These are phyloP conservation scores for Manduca sexta DNA, from an alignment of 1,140 invertebrate genomes.

Conservation along the genomic window DNA sequence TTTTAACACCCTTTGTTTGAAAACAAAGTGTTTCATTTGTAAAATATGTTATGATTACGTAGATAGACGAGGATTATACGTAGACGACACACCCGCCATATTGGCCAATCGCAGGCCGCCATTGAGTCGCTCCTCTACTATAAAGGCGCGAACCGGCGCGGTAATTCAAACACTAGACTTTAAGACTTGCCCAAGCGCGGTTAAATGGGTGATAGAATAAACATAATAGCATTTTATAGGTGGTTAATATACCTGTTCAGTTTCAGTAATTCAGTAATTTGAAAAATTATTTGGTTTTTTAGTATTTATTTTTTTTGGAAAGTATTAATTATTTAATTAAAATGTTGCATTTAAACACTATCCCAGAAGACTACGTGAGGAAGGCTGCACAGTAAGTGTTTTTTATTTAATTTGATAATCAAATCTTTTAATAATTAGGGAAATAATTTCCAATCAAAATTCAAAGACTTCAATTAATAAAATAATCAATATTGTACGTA, in stretches of 20 bases:
- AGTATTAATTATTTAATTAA: slow-evolving; percentile 36
- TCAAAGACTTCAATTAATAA: too few relatives aligned
- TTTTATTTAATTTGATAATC: too few relatives aligned
- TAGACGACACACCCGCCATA: slow-evolving; percentile 42
- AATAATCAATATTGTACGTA: too few relatives aligned
- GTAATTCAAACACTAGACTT: slow-evolving; percentile 28
- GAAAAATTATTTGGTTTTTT: slow-evolving; percentile 14
- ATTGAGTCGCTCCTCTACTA: slow-evolving; percentile 39
- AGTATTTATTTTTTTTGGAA: slow-evolving; percentile 21
- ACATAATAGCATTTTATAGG: slow-evolving; percentile 51
- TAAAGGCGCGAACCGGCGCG: slow-evolving; percentile 36
- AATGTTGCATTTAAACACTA: slow-evolving; percentile 58
- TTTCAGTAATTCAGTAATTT: slow-evolving; percentile 53
- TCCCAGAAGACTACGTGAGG: slow-evolving; percentile 57
- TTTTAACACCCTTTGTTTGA: neutral
- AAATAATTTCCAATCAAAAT: too few relatives aligned
- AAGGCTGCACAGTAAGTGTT: slow-evolving; percentile 52
- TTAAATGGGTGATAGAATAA: slow-evolving; percentile 67
- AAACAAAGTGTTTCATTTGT: neutral
- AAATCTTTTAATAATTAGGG: too few relatives aligned
- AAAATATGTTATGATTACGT: slow-evolving; percentile 2
- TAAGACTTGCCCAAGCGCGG: slow-evolving; percentile 20
- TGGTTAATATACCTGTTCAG: slow-evolving; percentile 63
- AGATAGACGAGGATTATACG: neutral
- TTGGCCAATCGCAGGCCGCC: slow-evolving; percentile 45